Evolutionary conservation across 2,113 vertebrate genomes (phyloP).

Genomic region (Lonchura striata): DNA sequence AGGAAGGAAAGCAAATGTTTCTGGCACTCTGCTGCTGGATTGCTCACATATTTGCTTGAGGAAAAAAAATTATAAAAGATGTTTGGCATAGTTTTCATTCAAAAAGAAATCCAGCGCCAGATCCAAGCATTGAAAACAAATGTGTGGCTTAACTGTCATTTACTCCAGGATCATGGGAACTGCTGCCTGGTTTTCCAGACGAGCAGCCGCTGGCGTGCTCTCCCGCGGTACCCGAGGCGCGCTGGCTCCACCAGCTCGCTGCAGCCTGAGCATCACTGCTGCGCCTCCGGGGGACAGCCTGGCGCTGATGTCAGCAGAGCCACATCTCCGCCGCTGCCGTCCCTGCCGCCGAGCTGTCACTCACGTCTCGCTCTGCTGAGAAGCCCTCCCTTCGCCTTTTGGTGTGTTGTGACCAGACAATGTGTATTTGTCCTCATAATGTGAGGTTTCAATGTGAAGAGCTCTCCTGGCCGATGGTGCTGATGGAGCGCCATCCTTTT

Average conservation of each 20-base stretch:
- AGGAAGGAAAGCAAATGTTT: constrained; percentile 46
- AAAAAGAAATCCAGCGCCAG: constrained; percentile 60
- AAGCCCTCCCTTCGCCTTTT: neutral
- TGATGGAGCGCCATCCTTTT: neutral
- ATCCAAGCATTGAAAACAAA: constrained; percentile 63
- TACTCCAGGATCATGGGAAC: constrained; percentile 70
- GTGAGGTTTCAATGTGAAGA: neutral
- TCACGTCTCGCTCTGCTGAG: accelerated
- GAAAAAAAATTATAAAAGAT: constrained; percentile 59
- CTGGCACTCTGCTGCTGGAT: constrained; percentile 38
- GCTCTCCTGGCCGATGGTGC: neutral
- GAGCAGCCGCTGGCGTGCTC: neutral
- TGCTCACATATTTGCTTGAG: constrained; percentile 56
- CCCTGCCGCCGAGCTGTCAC: neutral
- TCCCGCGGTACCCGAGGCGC: neutral
- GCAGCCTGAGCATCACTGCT: constrained; percentile 3
- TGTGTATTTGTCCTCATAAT: neutral
- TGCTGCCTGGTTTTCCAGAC: constrained; percentile 41
- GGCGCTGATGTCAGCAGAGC: constrained; percentile 1
- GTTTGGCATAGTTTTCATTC: constrained; percentile 71
- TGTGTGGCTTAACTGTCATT: constrained; percentile 61
- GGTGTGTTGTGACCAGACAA: neutral
- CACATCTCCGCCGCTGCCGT: neutral
- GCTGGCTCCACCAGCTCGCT: neutral
- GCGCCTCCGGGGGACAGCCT: neutral